These are phyloP conservation scores for Lordiphosa mommai DNA, from an alignment of 1,140 invertebrate genomes.

Conservation along the genomic window DNA sequence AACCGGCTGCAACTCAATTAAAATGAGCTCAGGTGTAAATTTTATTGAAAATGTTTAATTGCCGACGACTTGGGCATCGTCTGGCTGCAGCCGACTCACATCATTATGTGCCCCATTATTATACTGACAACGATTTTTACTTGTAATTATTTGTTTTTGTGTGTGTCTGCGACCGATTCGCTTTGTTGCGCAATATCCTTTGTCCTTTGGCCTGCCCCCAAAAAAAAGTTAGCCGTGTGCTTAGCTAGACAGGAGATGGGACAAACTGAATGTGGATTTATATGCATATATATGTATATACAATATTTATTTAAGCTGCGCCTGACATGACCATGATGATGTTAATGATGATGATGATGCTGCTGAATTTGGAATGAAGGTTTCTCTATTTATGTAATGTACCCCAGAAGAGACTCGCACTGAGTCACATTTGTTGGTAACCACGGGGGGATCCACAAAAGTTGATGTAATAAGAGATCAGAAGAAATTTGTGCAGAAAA, in stretches of 20 bases:
- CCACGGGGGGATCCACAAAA: conserved; percentile 25
- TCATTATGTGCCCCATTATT: conserved; percentile 68
- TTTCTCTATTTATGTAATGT: conserved; percentile 40
- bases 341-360: conserved; percentile 17
- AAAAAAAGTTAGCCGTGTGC: conserved; percentile 34
- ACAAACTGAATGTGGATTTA: background rate
- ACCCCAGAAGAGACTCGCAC: background rate
- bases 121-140: conserved; percentile 67
- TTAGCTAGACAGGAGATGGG: conserved; percentile 27
- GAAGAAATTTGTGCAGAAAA: too few relatives aligned
- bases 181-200: conserved; percentile 57
- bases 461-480: too few relatives aligned
- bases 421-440: conserved; percentile 7
- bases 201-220: conserved; percentile 28
- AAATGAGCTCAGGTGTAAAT: conserved; percentile 78
- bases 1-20: conserved; percentile 69
- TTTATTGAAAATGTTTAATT: conserved; percentile 78
- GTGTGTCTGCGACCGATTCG: conserved; percentile 55
- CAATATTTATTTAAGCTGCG: conserved; percentile 72
- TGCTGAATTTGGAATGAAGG: conserved; percentile 19
- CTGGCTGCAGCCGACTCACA: conserved; percentile 34
- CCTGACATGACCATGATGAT: conserved; percentile 60
- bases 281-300: conserved; percentile 32
- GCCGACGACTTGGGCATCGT: conserved; percentile 30
- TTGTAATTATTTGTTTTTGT: conserved; percentile 76